Evolutionary conservation across 2,113 vertebrate species (phyloP).

Genomic region (Ifrita kowaldi): DNA sequence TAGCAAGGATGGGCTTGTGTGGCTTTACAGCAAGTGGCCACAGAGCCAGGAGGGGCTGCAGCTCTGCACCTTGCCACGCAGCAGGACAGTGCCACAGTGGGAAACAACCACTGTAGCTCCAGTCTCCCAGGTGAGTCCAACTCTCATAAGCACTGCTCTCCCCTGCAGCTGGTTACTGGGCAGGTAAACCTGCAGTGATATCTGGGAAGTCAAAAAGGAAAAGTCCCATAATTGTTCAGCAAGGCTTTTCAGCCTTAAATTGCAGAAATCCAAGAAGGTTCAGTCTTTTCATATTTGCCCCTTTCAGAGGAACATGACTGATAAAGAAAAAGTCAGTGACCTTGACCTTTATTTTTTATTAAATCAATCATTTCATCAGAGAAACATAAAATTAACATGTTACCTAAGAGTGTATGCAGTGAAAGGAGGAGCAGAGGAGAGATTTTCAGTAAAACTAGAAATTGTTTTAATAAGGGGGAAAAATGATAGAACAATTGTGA

Average conservation of each 20-base stretch:
- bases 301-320: not conserved
- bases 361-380: not conserved
- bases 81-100: accelerated
- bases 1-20: accelerated
- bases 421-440: not conserved
- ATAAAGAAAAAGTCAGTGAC: not conserved
- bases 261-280: not conserved
- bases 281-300: not conserved
- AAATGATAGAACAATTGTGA: not conserved
- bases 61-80: not conserved
- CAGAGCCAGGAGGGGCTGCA: not conserved
- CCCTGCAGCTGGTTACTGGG: not conserved
- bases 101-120: not conserved
- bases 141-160: not conserved
- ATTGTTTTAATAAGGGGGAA: not conserved
- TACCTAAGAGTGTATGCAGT: not conserved
- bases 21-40: not conserved
- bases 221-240: not conserved
- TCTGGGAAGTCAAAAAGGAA: not conserved
- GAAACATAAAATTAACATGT: not conserved
- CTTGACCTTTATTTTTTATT: not conserved
- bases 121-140: accelerated
- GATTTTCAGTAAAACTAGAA: not conserved
- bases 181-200: not conserved
- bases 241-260: not conserved